Conservation (phyloP, 2,888 invertebrate species). For the Hedya salicella region DNA sequence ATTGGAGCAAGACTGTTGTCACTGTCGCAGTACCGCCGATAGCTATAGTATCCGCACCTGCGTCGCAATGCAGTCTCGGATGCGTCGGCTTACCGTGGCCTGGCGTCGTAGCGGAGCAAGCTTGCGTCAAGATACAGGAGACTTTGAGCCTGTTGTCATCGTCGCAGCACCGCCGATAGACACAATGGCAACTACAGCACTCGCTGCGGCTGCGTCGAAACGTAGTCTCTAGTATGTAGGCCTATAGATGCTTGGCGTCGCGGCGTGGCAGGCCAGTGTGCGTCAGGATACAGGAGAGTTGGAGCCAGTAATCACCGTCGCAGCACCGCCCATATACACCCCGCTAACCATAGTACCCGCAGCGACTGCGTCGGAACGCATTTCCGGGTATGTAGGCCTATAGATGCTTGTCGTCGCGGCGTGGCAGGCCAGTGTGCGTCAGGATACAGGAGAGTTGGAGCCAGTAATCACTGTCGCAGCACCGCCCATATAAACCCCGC, state of each 20-base stretch:
- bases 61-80: neutral
- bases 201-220: constrained; percentile 64
- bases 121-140: constrained; percentile 53
- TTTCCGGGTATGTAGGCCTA: constrained; percentile 86
- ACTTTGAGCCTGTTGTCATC: constrained; percentile 64
- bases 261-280: constrained; percentile 82
- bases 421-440: constrained; percentile 73
- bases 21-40: constrained; percentile 68
- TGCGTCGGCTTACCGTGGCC: constrained; percentile 92
- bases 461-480: constrained; percentile 69
- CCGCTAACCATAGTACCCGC: constrained; percentile 54
- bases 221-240: constrained; percentile 88
- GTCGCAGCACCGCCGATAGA: constrained; percentile 61
- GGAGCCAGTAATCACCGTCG: constrained; percentile 67
- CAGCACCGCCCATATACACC: constrained; percentile 57
- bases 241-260: constrained; percentile 89
- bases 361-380: too few relatives aligned
- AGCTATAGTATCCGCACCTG: neutral
- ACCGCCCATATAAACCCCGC: constrained; percentile 60
- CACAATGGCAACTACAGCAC: constrained; percentile 55
- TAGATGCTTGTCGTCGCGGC: constrained; percentile 90
- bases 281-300: constrained; percentile 53
- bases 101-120: constrained; percentile 87
- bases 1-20: constrained; percentile 62
- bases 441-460: constrained; percentile 52